Percentiles rank a stretch among this genome's conserved stretches.
Conservation (phyloP, 53 echinoderm and acorn worm genomes). For the Arbacia lixula region DNA sequence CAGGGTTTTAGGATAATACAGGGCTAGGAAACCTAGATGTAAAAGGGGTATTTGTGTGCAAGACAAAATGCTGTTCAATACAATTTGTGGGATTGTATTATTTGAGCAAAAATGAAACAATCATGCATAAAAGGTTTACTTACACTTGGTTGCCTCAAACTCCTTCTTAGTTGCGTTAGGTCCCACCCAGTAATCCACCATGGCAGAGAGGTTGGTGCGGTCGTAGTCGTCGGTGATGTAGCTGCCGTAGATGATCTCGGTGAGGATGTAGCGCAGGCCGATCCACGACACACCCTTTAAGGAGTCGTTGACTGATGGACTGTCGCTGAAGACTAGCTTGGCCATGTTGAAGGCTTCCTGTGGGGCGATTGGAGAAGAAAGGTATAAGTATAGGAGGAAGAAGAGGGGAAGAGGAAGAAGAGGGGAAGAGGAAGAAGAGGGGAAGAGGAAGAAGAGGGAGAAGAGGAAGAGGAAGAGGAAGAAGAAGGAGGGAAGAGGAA, state of each 20-base stretch:
- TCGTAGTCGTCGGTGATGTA: conserved; percentile 88
- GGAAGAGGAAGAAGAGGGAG: not conserved
- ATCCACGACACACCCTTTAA: conserved; percentile 95
- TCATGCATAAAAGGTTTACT: conserved; percentile 20
- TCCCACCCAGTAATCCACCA: conserved; percentile 99
- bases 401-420: too few relatives aligned
- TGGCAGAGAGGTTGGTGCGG: conserved; percentile 85
- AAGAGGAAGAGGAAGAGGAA: too few relatives aligned
- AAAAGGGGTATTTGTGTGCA: too few relatives aligned
- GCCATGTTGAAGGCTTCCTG: conserved; percentile 89
- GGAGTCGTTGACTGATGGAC: conserved; percentile 71
- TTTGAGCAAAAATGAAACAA: too few relatives aligned
- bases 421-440: too few relatives aligned
- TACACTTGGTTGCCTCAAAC: conserved; percentile 96
- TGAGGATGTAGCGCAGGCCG: conserved; percentile 85
- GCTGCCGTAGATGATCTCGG: conserved; percentile 96
- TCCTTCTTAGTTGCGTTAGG: conserved; percentile 95
- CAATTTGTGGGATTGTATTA: too few relatives aligned
- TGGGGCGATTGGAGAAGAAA: too few relatives aligned
- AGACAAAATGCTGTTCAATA: too few relatives aligned
- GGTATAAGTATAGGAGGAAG: too few relatives aligned
- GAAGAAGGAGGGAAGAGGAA: too few relatives aligned
- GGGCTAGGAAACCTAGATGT: too few relatives aligned
- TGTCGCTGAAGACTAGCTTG: conserved; percentile 76
- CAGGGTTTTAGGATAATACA: too few relatives aligned